These are phyloP conservation scores for Ailuropoda melanoleuca DNA, from an alignment of 2,113 vertebrate species.

Conservation along the genomic window DNA sequence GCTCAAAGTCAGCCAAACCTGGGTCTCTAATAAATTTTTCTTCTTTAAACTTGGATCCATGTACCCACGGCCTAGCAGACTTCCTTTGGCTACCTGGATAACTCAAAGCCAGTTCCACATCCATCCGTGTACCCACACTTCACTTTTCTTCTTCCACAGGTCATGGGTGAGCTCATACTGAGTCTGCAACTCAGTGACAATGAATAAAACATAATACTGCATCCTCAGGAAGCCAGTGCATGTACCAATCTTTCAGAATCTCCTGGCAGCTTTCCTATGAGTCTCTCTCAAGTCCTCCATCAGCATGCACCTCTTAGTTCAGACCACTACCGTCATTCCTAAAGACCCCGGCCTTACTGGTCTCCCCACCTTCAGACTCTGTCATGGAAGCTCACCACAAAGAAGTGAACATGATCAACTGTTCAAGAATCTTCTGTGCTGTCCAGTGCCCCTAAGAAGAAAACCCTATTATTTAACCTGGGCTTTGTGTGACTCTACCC, in stretches of 20 bases:
- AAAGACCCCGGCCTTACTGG: no score
- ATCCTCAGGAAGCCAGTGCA: neutral
- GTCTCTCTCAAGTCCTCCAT: neutral
- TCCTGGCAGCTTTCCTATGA: neutral
- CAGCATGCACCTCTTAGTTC: no score
- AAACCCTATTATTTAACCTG: no score
- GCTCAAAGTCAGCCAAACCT: neutral
- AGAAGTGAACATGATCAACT: neutral
- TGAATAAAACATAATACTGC: rapidly evolving
- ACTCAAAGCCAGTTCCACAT: no score
- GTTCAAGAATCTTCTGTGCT: no score
- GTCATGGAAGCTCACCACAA: neutral
- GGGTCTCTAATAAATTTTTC: neutral
- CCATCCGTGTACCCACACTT: rapidly evolving
- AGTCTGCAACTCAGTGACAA: no score
- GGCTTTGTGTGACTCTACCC: no score
- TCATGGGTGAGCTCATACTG: no score
- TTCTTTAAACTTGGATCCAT: neutral
- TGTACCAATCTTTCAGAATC: neutral
- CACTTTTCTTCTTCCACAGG: neutral
- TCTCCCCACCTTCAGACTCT: neutral
- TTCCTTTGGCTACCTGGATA: neutral
- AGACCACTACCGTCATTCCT: no score
- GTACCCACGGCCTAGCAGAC: neutral
- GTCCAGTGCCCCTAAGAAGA: neutral